Evolutionary conservation across 2,113 vertebrate species (phyloP), one percentile per base, ranked within the genome.

Genomic region (Anhinga rufa): DNA sequence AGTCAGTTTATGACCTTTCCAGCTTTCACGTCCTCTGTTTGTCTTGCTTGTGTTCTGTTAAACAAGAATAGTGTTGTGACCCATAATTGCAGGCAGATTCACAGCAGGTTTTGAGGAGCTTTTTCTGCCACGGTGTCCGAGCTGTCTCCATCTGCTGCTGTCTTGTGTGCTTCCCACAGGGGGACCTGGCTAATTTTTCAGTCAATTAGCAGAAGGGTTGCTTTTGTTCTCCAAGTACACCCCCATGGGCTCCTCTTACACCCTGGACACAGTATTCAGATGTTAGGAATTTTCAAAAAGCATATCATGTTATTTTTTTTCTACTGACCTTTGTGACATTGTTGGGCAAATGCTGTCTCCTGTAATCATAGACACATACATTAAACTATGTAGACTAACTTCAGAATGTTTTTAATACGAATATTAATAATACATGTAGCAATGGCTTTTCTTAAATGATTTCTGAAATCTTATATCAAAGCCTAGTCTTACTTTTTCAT

Each of bases 191-290:
- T 99, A 99, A 99, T 99, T 99, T 99, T 99, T 99, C 99, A 99
- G 99, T 99, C 99, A 99, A 99, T 99, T 99, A 99, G 99, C 99
- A 99, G 99, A 99, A 99, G 99, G 99, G 98, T 98, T 96, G 98
- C 99, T 99, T 99, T 99, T 99, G 99, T 99, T 99, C 98, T 98
- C 98, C 97, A 93, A 75, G 96, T 82, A 70, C 95, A 94, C 97
- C 99, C 99, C 98, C 98, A 97, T 97, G 98, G 98, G 98, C 98
- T 98, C 98, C 95, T 96, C 98, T 99, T 98, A 98, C 98, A 97
- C 97, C 93, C 89, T 93, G 92, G 96, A 97, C 96, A 78, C 52
- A 91, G 97, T 85, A 95, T 97, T 98, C 98, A 98, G 98, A 99
- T 97, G 98, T 97, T 98, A 91, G 84, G 96, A 98, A 97, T 94